These are phyloP conservation scores for Apis dorsata DNA, from an alignment of 1,140 invertebrate genomes.

Conservation along the genomic window DNA sequence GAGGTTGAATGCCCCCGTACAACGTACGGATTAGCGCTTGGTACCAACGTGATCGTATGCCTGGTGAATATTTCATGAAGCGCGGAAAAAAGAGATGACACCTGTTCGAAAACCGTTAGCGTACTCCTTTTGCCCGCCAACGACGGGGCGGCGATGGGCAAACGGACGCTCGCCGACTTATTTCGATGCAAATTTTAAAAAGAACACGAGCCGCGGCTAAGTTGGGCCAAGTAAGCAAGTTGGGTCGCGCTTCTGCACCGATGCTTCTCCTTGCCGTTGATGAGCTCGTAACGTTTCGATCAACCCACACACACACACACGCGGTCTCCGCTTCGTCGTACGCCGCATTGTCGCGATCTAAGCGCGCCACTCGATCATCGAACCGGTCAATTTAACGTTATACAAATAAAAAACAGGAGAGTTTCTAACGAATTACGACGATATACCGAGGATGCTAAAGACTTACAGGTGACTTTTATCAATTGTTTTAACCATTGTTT, in stretches of 20 bases:
- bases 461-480: too few species aligned
- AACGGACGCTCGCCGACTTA: conserved; percentile 62
- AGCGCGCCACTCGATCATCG: too few species aligned
- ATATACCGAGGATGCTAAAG: too few species aligned
- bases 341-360: too few species aligned
- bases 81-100: conserved; percentile 75
- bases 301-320: too few species aligned
- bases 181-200: conserved; percentile 75
- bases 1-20: conserved; percentile 35
- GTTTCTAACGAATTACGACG: too few species aligned
- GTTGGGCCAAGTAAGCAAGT: neutral
- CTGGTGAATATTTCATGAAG: conserved; percentile 77
- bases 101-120: conserved; percentile 75
- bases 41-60: conserved; percentile 69
- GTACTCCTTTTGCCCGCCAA: conserved; percentile 68
- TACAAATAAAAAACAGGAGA: too few species aligned
- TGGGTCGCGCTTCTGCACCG: too few species aligned
- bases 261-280: neutral
- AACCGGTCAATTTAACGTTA: too few species aligned
- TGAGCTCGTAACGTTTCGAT: neutral
- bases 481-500: too few species aligned
- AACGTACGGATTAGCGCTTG: conserved; percentile 65
- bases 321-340: too few species aligned
- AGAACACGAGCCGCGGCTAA: conserved; percentile 49
- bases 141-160: conserved; percentile 57